Conservation (phyloP, 2,113 vertebrate genomes). For the Tyrannus savana region DNA sequence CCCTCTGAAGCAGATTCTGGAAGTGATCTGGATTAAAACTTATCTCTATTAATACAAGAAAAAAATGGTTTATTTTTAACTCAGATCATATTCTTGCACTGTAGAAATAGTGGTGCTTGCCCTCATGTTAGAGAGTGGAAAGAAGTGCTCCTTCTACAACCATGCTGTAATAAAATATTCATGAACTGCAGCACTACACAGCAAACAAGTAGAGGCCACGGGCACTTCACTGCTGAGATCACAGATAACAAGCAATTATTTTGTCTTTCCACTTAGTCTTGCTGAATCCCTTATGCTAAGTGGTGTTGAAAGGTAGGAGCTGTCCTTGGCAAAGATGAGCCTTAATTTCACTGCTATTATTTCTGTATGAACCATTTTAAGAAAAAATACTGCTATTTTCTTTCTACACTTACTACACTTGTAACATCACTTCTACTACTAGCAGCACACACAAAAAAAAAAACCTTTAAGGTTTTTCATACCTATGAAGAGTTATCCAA, state of each 20-base stretch:
- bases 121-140: not conserved
- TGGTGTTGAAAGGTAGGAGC: not conserved
- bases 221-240: constrained; percentile 32
- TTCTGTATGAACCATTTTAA: not conserved
- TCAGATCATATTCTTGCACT: not conserved
- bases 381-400: not conserved
- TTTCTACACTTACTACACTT: not conserved
- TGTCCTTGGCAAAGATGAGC: not conserved
- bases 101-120: not conserved
- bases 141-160: not conserved
- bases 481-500: not conserved
- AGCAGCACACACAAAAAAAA: not conserved
- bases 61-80: not conserved
- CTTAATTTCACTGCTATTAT: not conserved
- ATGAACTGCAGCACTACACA: constrained; percentile 41
- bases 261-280: not conserved
- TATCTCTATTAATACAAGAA: not conserved
- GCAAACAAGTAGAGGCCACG: constrained; percentile 19
- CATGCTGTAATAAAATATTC: constrained; percentile 48
- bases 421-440: not conserved
- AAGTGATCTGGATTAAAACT: not conserved
- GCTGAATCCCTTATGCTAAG: not conserved
- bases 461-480: not conserved
- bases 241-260: constrained; percentile 26
- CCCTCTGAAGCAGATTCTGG: not conserved